Base-by-base conservation (phyloP, 2,888 invertebrate species). In the Hemaris fuciformis region DNA sequence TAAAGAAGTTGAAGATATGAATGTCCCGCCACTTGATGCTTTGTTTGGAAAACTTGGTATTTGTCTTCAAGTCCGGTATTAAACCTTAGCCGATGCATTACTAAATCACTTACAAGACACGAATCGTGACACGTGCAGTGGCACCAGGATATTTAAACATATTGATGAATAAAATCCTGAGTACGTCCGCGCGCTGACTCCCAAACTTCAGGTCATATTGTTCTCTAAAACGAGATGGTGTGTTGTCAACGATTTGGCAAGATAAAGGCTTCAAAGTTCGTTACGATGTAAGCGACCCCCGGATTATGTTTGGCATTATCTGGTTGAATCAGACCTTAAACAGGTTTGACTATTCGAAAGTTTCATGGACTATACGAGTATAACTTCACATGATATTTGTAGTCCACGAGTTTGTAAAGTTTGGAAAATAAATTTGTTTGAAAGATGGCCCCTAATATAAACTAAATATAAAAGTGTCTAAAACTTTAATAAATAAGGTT, bases 171-270 rank as follows among this genome's bases (percentile, higher is more conserved):
- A 43, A 43, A 7, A 43, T 10, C 2, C 43, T 18, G 10, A 43
- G 20, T 43, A 7, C 43, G 20, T 8, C 1, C 43, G 2, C 10
- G 8, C 58, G 60, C 43, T 43, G 62, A 59, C 46, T 45, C 62
- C 43, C 46, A 58, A 65, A 67, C 62, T 62, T 64, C 62, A 64
- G 66, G 69, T 71, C 63, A 68, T 68, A 74, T 75, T 77, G 76
- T 74, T 74, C 69, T 63, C 64, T 53, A 67, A 70, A 76, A 77
- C 70, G 77, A 74, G 72, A 74, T 73, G 73, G 72, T 75, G 69
- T 71, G 67, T 74, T 74, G 77, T 72, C 76, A 77, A 76, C 77
- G 69, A 73, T 76, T 76, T 73, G 66, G 69, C 63, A 60, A 70
- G 77, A 77, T 79, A 77, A 73, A 75, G 71, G 63, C 68, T 67